Percentiles rank a stretch among this genome's conserved stretches.
Evolutionary conservation across 2,797 vertebrate species (phyloP).

Genomic region (Diceros bicornis): DNA sequence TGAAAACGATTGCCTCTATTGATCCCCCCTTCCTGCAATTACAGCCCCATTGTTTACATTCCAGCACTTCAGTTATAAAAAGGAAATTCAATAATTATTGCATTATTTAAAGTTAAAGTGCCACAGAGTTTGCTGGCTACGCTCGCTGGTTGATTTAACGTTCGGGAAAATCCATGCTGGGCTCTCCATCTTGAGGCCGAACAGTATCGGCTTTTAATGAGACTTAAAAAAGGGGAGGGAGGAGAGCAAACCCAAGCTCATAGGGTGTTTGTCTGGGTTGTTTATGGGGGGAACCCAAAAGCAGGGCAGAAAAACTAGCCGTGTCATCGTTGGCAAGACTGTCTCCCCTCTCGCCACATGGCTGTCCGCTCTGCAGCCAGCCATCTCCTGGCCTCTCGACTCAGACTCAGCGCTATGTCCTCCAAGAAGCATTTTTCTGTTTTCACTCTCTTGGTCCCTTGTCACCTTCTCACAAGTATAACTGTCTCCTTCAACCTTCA

Average conservation of each 20-base stretch:
- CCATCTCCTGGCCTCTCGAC: fast-evolving
- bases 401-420: fast-evolving
- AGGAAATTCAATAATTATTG: conserved; percentile 99
- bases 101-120: conserved; percentile 99
- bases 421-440: fast-evolving
- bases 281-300: conserved; percentile 52
- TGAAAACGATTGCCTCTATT: conserved; percentile 99
- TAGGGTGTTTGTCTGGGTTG: conserved; percentile 74
- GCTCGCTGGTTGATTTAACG: conserved; percentile 92
- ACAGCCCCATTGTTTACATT: conserved; percentile 99
- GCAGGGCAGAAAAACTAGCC: neutral
- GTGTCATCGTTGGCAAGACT: neutral
- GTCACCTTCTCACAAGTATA: neutral
- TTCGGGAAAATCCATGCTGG: conserved; percentile 92
- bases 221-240: conserved; percentile 84
- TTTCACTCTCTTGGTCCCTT: neutral
- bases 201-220: conserved; percentile 92
- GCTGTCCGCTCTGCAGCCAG: fast-evolving
- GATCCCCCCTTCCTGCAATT: conserved; percentile 99
- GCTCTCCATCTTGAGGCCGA: conserved; percentile 91
- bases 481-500: neutral
- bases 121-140: conserved; percentile 95
- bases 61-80: conserved; percentile 99
- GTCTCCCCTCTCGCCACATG: fast-evolving
- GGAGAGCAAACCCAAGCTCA: conserved; percentile 77